Percentiles rank a stretch among this genome's conserved stretches.
phyloP scores from a whole-genome alignment of 2,888 invertebrate genomes.

The Hydriomena furcata region DNA sequence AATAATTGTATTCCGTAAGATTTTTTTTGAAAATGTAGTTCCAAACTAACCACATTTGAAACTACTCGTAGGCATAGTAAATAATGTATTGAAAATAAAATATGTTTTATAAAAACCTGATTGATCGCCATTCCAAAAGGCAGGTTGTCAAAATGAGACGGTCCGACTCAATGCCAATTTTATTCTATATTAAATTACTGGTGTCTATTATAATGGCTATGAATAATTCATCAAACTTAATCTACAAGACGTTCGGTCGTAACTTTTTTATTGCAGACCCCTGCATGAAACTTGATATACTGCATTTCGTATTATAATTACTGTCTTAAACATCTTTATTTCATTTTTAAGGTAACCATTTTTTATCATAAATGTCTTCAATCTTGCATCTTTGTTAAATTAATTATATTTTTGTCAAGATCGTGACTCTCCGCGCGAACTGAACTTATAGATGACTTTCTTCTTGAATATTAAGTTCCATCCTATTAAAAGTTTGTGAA shows the following conservation, averaged over 20 bases:
- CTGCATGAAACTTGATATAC: conserved; percentile 22
- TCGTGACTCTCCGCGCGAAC: conserved; percentile 6
- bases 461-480: conserved; percentile 78
- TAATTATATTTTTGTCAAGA: conserved; percentile 3
- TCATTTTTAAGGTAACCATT: conserved; percentile 1
- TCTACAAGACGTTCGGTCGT: conserved; percentile 38
- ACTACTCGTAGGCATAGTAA: not conserved
- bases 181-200: conserved; percentile 51
- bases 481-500: conserved; percentile 81
- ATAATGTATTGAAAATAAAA: conserved; percentile 24
- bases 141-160: conserved; percentile 35
- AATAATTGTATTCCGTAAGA: too few species aligned
- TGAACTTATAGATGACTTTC: conserved; percentile 70
- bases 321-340: conserved; percentile 15
- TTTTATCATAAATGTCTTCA: not conserved
- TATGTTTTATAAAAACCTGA: conserved; percentile 28
- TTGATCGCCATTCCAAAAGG: conserved; percentile 33
- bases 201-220: conserved; percentile 41
- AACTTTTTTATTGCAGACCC: conserved; percentile 33
- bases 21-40: too few species aligned
- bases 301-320: conserved; percentile 22
- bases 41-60: not conserved
- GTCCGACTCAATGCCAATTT: conserved; percentile 43
- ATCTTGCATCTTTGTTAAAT: conserved; percentile 5
- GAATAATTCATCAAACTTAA: conserved; percentile 52